These are phyloP conservation scores for Limnothrissa miodon DNA, from an alignment of 2,113 vertebrate species.

Conservation along the genomic window DNA sequence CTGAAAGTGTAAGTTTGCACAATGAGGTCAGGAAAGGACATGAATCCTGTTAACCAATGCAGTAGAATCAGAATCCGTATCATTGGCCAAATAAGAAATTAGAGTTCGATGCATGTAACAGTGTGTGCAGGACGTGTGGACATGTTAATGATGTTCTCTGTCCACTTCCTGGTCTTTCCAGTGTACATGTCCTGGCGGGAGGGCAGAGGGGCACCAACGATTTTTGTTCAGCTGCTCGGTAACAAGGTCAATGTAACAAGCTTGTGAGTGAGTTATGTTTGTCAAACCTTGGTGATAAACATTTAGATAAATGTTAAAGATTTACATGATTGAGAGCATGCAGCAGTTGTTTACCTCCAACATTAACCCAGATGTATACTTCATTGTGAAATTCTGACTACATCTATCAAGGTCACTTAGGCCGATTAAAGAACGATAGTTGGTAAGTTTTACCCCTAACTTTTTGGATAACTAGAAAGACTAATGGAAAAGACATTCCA, in stretches of 20 bases:
- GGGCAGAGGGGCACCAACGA: too few relatives aligned
- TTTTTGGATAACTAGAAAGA: not conserved
- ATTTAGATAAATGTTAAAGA: not conserved
- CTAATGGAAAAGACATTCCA: not conserved
- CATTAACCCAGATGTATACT: not conserved
- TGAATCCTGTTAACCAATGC: not conserved
- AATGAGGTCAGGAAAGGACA: not conserved
- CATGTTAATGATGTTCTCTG: too few relatives aligned
- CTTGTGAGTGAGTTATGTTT: not conserved
- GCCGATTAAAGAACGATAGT: not conserved
- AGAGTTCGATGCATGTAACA: too few relatives aligned
- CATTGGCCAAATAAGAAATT: too few relatives aligned
- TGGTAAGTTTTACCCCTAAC: not conserved
- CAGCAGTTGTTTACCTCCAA: not conserved
- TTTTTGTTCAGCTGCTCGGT: not conserved
- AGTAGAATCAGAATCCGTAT: too few relatives aligned
- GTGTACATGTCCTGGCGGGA: too few relatives aligned
- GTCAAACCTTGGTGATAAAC: not conserved
- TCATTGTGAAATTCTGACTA: not conserved
- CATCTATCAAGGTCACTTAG: not conserved
- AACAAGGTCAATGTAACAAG: not conserved
- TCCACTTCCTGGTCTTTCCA: too few relatives aligned
- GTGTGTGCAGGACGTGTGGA: too few relatives aligned
- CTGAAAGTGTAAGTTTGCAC: not conserved
- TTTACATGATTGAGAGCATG: not conserved